Conservation (phyloP, 2,888 invertebrate genomes). For the Bombylius major region DNA sequence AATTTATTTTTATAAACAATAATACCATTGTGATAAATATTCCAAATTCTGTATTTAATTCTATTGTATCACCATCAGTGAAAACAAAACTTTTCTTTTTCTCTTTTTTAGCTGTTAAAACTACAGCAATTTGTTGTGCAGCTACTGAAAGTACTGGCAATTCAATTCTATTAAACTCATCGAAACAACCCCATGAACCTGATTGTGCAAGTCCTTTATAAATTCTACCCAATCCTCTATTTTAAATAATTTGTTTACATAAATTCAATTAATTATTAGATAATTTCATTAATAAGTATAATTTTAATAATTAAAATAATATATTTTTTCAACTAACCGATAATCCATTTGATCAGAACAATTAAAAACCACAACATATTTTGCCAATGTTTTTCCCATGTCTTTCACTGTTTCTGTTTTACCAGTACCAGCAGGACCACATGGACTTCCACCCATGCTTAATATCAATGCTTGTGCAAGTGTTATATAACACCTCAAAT, state of each 20-base stretch:
- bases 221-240: slow-evolving; percentile 80
- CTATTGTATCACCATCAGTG: slow-evolving; percentile 86
- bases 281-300: neutral
- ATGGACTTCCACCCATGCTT: slow-evolving; percentile 94
- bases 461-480: slow-evolving; percentile 88
- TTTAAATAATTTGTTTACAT: neutral
- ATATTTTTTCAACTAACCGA: slow-evolving; percentile 34
- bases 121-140: slow-evolving; percentile 92
- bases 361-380: slow-evolving; percentile 94
- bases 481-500: slow-evolving; percentile 84
- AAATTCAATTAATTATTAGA: neutral
- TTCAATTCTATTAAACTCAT: slow-evolving; percentile 93
- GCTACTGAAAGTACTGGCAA: slow-evolving; percentile 89
- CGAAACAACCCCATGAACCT: slow-evolving; percentile 96
- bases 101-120: slow-evolving; percentile 84
- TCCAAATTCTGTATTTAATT: slow-evolving; percentile 91
- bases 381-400: slow-evolving; percentile 94
- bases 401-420: slow-evolving; percentile 97
- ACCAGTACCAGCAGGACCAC: slow-evolving; percentile 96
- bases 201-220: slow-evolving; percentile 93
- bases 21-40: slow-evolving; percentile 92
- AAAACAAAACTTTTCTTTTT: slow-evolving; percentile 83
- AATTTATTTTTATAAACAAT: no score
- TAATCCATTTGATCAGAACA: slow-evolving; percentile 99
- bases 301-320: neutral